These are phyloP conservation scores for Nyctereutes procyonoides DNA, from an alignment of 2,113 vertebrate species.

Conservation along the genomic window DNA sequence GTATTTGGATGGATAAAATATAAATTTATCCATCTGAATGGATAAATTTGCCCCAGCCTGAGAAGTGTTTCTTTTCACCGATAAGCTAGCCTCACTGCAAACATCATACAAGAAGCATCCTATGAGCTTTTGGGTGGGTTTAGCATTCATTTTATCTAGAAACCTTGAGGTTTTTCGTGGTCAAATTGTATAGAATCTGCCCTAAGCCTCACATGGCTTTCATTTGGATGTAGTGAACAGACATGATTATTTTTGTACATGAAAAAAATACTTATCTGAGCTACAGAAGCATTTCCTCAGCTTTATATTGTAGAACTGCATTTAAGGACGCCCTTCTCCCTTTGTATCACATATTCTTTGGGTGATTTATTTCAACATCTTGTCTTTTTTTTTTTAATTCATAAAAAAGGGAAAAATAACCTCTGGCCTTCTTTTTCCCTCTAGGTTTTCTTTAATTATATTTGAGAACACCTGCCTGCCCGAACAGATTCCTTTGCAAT, in stretches of 20 bases:
- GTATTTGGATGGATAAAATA: not conserved
- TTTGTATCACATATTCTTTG: not conserved
- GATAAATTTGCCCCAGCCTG: not conserved
- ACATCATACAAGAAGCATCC: not conserved
- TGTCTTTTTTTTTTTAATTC: not conserved
- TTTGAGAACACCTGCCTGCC: not conserved
- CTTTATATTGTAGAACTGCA: not conserved
- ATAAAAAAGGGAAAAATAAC: not conserved
- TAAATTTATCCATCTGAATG: not conserved
- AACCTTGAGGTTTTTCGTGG: not conserved
- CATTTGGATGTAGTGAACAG: not conserved
- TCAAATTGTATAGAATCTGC: not conserved
- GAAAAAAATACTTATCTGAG: not conserved
- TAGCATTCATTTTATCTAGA: not conserved
- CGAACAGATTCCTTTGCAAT: not conserved
- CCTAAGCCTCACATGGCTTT: not conserved
- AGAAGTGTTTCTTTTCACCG: not conserved
- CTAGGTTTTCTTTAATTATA: not conserved
- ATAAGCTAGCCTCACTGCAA: not conserved
- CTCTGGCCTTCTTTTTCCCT: not conserved
- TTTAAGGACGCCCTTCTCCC: not conserved
- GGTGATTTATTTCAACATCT: not conserved
- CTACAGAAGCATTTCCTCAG: not conserved
- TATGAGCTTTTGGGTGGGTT: not conserved
- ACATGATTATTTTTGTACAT: not conserved